Evolutionary conservation across 2,797 vertebrate genomes (phyloP), one percentile per base, ranked within the genome.

Genomic region (Meriones psammophilus): DNA sequence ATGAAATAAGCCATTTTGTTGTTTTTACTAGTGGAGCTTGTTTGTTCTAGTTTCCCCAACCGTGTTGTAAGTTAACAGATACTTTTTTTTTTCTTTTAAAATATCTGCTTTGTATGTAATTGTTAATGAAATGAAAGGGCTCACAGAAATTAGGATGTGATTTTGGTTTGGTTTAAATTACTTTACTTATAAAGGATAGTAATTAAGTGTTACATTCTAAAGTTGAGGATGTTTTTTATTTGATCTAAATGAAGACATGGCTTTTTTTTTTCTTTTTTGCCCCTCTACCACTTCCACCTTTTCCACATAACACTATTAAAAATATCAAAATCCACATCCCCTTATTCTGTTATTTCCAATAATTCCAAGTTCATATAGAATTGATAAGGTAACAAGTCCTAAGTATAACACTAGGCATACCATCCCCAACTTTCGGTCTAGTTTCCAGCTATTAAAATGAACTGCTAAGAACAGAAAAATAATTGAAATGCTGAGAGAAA

Each of bases 351-450:
- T 99, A 98, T 99, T 99, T 93, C 99, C 99, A 97, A 99, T 99
- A 98, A 99, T 99, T 94, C 99, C 99, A 91, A 99, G 98, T 98
- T 99, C 99, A 84, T 99, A 99, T 58, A 99, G 98, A 98, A 99
- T 99, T 62, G 99, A 99, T 96, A 99, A 95, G 36, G 98, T 98
- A 94, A 99, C 99, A 96, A 99, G 99, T 71, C 99, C 95, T 80
- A 99, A 94, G 97, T 99, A 99, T 97, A 99, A 98, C 94, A 98
- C n/a, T 69, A 99, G 98, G 81, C 98, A 99, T 28, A 99, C 97
- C 3, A 98, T 62, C 91, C 99, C 99, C 94, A 99, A 56, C 95
- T 99, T 99, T 99, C 98, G 99, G 98, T 99, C 99, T 98, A 99
- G 96, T 97, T 99, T 99, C 99, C 99, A 99, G 30, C 99, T 98